These are phyloP conservation scores for Papilio demoleus DNA, from an alignment of 2,888 invertebrate genomes.

Conservation along the genomic window DNA sequence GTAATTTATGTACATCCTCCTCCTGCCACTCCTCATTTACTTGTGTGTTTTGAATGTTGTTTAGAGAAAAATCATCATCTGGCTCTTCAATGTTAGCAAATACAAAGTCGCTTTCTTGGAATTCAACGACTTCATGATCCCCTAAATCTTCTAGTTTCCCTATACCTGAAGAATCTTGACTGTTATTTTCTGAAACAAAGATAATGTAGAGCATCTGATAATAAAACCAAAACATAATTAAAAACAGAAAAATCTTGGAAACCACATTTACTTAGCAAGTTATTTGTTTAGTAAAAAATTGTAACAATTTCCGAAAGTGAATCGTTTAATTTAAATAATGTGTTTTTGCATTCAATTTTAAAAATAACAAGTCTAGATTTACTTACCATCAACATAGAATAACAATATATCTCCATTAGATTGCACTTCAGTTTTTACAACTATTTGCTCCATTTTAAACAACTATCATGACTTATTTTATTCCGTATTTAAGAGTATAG, in stretches of 20 bases:
- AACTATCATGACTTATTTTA: conserved; percentile 27
- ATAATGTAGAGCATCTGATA: too few relatives aligned
- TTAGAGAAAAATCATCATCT: conserved; percentile 45
- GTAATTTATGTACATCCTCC: conserved; percentile 64
- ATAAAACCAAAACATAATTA: too few relatives aligned
- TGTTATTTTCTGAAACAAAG: conserved; percentile 63
- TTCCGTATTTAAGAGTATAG: neutral
- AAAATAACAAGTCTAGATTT: neutral
- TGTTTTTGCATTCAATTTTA: neutral
- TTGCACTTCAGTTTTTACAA: conserved; percentile 72
- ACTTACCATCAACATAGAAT: conserved; percentile 76
- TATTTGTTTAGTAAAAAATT: neutral
- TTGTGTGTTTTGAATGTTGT: conserved; percentile 43
- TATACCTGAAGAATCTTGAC: conserved; percentile 49
- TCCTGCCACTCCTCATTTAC: conserved; percentile 61
- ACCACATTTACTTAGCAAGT: neutral
- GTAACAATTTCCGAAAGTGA: neutral
- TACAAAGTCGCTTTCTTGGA: conserved; percentile 49
- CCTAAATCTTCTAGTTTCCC: conserved; percentile 45
- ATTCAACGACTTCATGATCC: conserved; percentile 36
- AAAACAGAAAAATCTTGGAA: too few relatives aligned
- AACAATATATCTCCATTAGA: conserved; percentile 72
- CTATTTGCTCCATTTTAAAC: conserved; percentile 63
- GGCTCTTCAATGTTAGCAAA: conserved; percentile 51
- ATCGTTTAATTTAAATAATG: neutral